Conservation (phyloP, 2,888 invertebrate genomes). For the Kuschelorhynchus macadamiae region DNA sequence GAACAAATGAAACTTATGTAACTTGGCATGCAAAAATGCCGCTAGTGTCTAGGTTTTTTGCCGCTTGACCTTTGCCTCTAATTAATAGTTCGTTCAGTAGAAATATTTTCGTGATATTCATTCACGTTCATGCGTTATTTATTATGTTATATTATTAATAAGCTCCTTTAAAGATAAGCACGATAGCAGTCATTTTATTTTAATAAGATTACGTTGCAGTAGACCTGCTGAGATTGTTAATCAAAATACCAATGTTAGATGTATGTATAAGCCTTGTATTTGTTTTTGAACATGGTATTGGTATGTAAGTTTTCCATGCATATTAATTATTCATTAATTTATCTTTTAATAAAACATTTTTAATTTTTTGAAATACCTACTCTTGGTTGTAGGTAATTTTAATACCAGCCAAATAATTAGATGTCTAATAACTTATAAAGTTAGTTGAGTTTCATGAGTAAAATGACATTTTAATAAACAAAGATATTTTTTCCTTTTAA, state of each 20-base stretch:
- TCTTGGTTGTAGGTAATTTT: too few species aligned
- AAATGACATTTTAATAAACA: too few species aligned
- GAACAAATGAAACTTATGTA: conserved; percentile 32
- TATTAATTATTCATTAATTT: too few species aligned
- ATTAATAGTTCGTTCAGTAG: conserved; percentile 36
- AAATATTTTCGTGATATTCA: conserved; percentile 43
- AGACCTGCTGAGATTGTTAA: conserved; percentile 25
- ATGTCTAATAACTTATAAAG: too few species aligned
- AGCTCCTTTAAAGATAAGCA: conserved; percentile 36
- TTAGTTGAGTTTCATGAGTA: too few species aligned
- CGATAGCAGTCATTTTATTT: conserved; percentile 24
- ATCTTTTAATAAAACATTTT: too few species aligned
- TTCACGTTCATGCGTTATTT: conserved; percentile 34
- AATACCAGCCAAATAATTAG: too few species aligned
- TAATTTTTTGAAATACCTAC: too few species aligned
- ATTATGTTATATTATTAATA: conserved; percentile 36
- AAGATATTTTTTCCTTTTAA: too few species aligned
- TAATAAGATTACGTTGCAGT: conserved; percentile 35
- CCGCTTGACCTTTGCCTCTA: conserved; percentile 42
- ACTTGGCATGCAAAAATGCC: conserved; percentile 34
- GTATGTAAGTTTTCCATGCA: too few species aligned
- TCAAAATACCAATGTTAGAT: conserved; percentile 15
- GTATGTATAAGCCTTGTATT: conserved; percentile 9
- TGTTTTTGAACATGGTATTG: not conserved
- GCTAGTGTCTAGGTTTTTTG: conserved; percentile 23